phyloP scores from a whole-genome alignment of 92 coral and sea anemone genomes.

The Zoanthus gigantus region DNA sequence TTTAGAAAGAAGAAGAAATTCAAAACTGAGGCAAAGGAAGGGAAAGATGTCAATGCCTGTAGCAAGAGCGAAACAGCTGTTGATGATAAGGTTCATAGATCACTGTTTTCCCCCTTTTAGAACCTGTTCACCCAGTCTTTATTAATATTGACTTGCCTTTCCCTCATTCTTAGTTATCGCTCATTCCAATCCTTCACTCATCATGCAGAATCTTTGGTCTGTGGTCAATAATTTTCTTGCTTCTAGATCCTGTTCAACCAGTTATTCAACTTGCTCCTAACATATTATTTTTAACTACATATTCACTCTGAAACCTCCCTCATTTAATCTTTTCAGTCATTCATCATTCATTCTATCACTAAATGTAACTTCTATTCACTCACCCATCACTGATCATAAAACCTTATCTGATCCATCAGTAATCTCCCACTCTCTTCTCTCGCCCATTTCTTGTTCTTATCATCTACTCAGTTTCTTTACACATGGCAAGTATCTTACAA shows the following conservation, averaged over 20 bases:
- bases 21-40: conserved; percentile 22
- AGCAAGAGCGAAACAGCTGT: background rate
- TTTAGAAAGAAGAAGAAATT: conserved; percentile 47
- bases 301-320: too few species aligned
- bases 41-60: conserved; percentile 29
- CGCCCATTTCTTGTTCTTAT: background rate
- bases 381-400: background rate
- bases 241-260: too few species aligned
- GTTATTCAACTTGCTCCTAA: too few species aligned
- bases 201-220: too few species aligned
- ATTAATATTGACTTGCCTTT: too few species aligned
- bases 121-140: background rate
- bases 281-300: too few species aligned
- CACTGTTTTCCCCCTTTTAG: background rate
- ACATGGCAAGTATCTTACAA: background rate
- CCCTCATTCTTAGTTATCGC: too few species aligned
- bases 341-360: too few species aligned
- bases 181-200: too few species aligned
- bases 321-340: too few species aligned
- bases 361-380: background rate
- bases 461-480: background rate
- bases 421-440: background rate
- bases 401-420: background rate
- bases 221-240: too few species aligned
- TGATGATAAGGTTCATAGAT: conserved; percentile 5